A percentile compares a stretch with the other conserved stretches of the same genome.
These are phyloP conservation scores for Chrysotoxum bicinctum DNA, from an alignment of 2,888 invertebrate species.

Conservation along the genomic window DNA sequence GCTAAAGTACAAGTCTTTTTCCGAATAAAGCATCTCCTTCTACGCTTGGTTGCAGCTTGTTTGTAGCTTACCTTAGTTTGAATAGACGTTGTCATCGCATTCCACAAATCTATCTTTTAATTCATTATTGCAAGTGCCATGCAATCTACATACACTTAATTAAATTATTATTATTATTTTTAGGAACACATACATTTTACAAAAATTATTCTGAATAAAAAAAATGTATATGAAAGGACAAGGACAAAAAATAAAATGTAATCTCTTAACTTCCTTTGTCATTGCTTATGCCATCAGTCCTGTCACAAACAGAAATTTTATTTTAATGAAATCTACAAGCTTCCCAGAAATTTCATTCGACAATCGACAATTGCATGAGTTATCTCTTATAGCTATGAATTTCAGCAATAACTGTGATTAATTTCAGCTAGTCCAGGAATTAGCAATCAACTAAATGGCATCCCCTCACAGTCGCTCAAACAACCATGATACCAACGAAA, in stretches of 20 bases:
- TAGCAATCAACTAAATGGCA: conserved; percentile 76
- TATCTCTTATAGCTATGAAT: conserved; percentile 58
- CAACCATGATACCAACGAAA: not conserved
- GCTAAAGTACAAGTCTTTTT: too few species aligned
- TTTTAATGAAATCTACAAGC: conserved; percentile 64
- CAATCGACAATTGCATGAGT: conserved; percentile 70
- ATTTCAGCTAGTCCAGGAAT: conserved; percentile 75
- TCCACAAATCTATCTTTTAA: too few species aligned
- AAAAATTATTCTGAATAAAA: not conserved
- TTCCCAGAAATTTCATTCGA: conserved; percentile 48
- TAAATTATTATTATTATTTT: not conserved
- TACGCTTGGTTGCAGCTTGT: too few species aligned
- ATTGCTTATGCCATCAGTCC: not conserved
- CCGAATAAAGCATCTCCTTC: too few species aligned
- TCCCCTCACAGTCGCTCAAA: conserved; percentile 42
- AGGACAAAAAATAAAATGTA: not conserved
- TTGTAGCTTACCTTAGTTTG: too few species aligned
- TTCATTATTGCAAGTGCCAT: too few species aligned
- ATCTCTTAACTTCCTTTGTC: conserved; percentile 28
- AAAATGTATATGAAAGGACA: not conserved
- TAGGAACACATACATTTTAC: not conserved
- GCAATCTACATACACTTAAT: not conserved
- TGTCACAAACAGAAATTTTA: conserved; percentile 43
- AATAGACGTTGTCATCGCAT: too few species aligned
- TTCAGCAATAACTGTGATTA: conserved; percentile 75